These are phyloP conservation scores for Hemichromis elongatus DNA, from an alignment of 2,113 vertebrate species.

Conservation along the genomic window DNA sequence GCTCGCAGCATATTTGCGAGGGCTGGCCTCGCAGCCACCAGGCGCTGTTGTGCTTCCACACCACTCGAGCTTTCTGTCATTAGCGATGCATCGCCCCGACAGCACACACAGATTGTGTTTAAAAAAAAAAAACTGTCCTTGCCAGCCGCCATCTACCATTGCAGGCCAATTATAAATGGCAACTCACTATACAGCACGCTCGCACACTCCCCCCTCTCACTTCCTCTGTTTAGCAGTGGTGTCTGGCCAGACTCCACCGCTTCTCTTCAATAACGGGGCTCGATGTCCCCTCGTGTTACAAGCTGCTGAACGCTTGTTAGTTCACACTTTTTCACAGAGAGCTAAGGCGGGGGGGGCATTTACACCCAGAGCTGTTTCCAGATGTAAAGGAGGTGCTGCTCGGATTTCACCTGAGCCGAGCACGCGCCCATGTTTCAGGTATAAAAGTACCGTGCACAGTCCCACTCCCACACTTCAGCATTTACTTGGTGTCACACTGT, in stretches of 20 bases:
- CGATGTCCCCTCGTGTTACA: slow-evolving; percentile 66
- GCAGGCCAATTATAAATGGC: slow-evolving; percentile 73
- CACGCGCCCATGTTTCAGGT: too few species aligned
- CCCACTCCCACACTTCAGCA: background rate
- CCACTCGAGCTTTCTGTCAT: slow-evolving; percentile 69
- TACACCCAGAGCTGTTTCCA: background rate
- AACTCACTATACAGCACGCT: slow-evolving; percentile 67
- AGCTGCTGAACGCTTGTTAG: slow-evolving; percentile 58
- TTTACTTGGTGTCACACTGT: background rate
- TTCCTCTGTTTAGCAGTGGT: slow-evolving; percentile 55
- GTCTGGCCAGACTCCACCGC: slow-evolving; percentile 65
- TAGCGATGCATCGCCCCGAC: slow-evolving; percentile 70
- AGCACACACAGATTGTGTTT: slow-evolving; percentile 74
- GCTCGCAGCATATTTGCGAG: slow-evolving; percentile 39
- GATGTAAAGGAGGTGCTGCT: background rate
- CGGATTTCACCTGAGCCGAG: background rate
- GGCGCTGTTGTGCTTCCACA: slow-evolving; percentile 58
- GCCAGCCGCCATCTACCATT: slow-evolving; percentile 65
- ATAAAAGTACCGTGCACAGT: too few species aligned
- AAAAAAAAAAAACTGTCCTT: slow-evolving; percentile 47
- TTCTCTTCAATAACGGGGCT: slow-evolving; percentile 68
- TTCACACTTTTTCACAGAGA: slow-evolving; percentile 44
- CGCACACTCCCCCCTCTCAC: slow-evolving; percentile 28
- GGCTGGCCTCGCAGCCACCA: slow-evolving; percentile 42
- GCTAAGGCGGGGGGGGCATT: background rate